Evolutionary conservation across 1,140 invertebrate species (phyloP).

Genomic region (Monochamus saltuarius): DNA sequence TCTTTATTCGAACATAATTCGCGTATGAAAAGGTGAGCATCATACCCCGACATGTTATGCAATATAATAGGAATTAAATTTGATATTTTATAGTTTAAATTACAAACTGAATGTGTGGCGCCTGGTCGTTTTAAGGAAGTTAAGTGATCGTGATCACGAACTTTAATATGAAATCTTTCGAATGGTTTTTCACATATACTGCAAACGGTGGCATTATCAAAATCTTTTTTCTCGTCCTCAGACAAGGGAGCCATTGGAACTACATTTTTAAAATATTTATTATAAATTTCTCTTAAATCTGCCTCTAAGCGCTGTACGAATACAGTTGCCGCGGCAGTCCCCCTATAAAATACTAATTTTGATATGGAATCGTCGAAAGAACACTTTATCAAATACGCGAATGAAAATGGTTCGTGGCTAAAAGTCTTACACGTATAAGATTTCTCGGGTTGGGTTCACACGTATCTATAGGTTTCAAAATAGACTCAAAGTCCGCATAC

Average conservation of each 20-base stretch:
- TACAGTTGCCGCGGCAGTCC: not conserved
- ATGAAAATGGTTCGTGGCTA: not conserved
- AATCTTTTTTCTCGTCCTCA: too few relatives aligned
- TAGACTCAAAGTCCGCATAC: constrained; percentile 4
- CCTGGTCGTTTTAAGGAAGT: constrained; percentile 30
- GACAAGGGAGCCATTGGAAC: too few relatives aligned
- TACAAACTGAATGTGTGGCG: not conserved
- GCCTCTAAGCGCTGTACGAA: not conserved
- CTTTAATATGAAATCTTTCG: constrained; percentile 25
- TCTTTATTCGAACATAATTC: not conserved
- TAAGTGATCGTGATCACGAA: constrained; percentile 41
- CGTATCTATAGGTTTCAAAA: too few relatives aligned
- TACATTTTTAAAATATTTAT: too few relatives aligned
- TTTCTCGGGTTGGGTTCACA: not conserved
- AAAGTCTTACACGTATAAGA: constrained; percentile 3
- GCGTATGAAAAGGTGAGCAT: constrained; percentile 9
- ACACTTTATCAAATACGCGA: constrained; percentile 9
- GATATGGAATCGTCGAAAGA: not conserved
- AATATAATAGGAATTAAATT: constrained; percentile 10
- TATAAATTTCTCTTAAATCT: too few relatives aligned
- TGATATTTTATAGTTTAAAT: constrained; percentile 4
- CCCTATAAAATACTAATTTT: not conserved
- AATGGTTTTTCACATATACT: constrained; percentile 33
- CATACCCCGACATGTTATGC: constrained; percentile 7
- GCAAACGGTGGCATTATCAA: too few relatives aligned